Evolutionary conservation across 2,888 invertebrate species (phyloP), one percentile per base, ranked within the genome.

Genomic region (Dendrolimus houi): DNA sequence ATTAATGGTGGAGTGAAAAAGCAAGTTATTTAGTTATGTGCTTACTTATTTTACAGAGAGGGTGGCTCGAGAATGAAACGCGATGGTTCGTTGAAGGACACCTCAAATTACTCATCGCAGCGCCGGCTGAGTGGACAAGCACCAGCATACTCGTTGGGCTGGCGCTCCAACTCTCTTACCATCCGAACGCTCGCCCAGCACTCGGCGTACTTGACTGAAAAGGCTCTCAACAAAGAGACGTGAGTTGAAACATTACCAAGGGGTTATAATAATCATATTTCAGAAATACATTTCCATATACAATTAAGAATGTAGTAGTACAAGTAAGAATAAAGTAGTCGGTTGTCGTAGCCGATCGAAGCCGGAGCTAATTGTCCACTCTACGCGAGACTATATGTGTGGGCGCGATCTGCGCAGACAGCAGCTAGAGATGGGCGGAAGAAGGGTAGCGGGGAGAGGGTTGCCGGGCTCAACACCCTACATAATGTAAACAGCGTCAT

Each of bases 61-160:
- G 77, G 74, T 77, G 72, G 79, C 69, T 70, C 77, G 78, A 88
- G 83, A 86, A 90, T 90, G 89, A 83, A 77, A 81, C 88, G 87
- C 68, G 80, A 85, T 87, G 88, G 87, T 3, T 88, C 88, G 69
- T 14, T 74, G 69, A 86, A 69, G 68, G 85, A 79, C 70, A 60
- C 83, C 62, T 63, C 69, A 64, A 71, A 64, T 64, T 74, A 66
- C 58, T 59, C 70, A 52, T 12, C 63, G 10, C 64, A 66, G 54
- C 69, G 75, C 41, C 72, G 72, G 42, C 10, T 64, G 60, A 74
- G 69, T 60, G 63, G 68, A 57, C 69, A 68, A 42, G 58, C 64
- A 9, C 63, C 71, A 10, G 62, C 68, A 57, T 59, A 70, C 55
- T 65, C 71, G 59, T 63, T 79, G 59, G 79, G 83, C 61, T 82